A percentile compares a stretch with the other conserved stretches of the same genome.
Evolutionary conservation across 2,113 vertebrate species (phyloP).

Genomic region (Vicugna pacos): DNA sequence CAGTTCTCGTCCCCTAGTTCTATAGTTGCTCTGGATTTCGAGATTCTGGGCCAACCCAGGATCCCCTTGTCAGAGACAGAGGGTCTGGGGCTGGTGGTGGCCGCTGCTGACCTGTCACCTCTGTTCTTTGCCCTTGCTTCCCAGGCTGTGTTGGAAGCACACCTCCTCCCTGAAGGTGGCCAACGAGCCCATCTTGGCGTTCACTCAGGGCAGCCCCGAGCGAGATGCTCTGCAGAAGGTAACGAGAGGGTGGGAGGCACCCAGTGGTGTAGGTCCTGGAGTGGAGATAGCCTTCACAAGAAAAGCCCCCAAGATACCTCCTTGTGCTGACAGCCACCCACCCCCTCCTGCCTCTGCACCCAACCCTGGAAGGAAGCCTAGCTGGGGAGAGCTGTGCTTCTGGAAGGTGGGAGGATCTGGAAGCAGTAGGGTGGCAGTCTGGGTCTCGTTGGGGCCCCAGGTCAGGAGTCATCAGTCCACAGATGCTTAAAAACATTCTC

Average conservation of each 20-base stretch:
- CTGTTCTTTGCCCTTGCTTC: fast-evolving
- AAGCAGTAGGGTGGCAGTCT: background rate
- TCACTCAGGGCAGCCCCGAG: slow-evolving; percentile 91
- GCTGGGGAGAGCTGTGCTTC: background rate
- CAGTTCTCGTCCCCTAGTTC: fast-evolving
- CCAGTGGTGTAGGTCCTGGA: fast-evolving
- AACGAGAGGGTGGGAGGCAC: fast-evolving
- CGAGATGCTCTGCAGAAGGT: slow-evolving; percentile 92
- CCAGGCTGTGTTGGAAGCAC: slow-evolving; percentile 89
- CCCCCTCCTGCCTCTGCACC: too few species aligned
- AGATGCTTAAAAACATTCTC: background rate
- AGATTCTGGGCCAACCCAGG: background rate
- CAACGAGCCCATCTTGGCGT: slow-evolving; percentile 94
- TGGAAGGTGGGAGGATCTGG: background rate
- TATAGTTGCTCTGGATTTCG: background rate
- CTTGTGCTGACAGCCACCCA: fast-evolving
- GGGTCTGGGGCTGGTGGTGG: background rate
- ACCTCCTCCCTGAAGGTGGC: slow-evolving; percentile 88
- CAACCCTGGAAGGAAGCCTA: background rate
- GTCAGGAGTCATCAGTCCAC: background rate
- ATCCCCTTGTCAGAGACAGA: fast-evolving
- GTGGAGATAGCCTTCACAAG: background rate
- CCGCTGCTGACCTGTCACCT: fast-evolving
- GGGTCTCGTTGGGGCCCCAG: background rate
- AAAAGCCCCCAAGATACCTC: background rate